Percentiles rank a stretch among this genome's conserved stretches.
phyloP scores from a whole-genome alignment of 1,140 invertebrate species.

The Leptinotarsa lineolata region DNA sequence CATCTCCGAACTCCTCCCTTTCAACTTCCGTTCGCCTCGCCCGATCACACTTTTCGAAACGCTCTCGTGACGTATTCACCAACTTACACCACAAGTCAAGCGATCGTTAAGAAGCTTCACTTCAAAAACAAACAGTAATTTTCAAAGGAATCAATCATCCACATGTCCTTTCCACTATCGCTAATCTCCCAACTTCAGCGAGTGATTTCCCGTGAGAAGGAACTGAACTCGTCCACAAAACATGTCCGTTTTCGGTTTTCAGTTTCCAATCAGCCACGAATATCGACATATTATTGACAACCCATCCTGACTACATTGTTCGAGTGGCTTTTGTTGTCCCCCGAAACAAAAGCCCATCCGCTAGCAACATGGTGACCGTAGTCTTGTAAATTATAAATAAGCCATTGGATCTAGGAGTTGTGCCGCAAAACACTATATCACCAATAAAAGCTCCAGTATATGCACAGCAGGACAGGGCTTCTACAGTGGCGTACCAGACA shows the following conservation, averaged over 20 bases:
- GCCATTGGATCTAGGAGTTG: slow-evolving; percentile 17
- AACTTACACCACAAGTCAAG: too few species aligned
- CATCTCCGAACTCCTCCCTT: too few species aligned
- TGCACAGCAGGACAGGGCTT: neutral
- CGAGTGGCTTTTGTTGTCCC: neutral
- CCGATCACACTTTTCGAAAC: too few species aligned
- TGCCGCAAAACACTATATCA: slow-evolving; percentile 20
- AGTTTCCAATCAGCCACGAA: neutral
- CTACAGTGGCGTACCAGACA: neutral
- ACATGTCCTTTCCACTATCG: too few species aligned
- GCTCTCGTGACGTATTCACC: too few species aligned
- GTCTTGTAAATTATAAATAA: slow-evolving; percentile 24
- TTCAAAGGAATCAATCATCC: too few species aligned
- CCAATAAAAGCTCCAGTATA: neutral
- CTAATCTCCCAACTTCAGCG: too few species aligned
- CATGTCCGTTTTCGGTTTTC: neutral
- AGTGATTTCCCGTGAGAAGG: too few species aligned
- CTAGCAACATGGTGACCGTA: neutral
- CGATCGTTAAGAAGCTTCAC: too few species aligned
- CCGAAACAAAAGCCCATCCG: neutral
- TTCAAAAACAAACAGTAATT: too few species aligned
- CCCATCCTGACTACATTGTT: neutral
- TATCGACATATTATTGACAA: neutral
- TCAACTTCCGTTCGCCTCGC: too few species aligned
- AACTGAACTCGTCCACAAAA: neutral